Conservation (phyloP, 35 echinoderm and acorn worm genomes). For the Diadema setosum region DNA sequence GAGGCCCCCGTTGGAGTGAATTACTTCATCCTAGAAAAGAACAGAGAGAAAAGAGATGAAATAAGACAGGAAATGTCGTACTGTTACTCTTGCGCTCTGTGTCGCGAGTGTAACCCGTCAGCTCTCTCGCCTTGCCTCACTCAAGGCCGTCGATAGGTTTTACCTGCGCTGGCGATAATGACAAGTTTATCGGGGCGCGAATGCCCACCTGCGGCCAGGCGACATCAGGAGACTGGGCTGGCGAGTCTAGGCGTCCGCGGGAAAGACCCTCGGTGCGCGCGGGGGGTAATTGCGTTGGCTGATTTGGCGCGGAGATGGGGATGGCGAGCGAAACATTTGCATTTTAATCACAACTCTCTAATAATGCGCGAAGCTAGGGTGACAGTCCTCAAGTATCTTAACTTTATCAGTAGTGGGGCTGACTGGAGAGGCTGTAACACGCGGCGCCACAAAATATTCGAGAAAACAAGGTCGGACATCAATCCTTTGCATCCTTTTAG, state of each 20-base stretch:
- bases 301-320: background rate
- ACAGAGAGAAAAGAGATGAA: too few relatives aligned
- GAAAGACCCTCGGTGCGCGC: background rate
- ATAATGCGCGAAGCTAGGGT: slow-evolving; percentile 2
- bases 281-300: slow-evolving; percentile 8
- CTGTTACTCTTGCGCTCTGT: too few relatives aligned
- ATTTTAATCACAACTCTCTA: slow-evolving; percentile 26
- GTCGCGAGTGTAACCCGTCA: too few relatives aligned
- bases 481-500: too few relatives aligned
- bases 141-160: background rate
- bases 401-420: too few relatives aligned
- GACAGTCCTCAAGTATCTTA: background rate
- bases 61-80: too few relatives aligned
- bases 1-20: background rate
- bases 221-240: background rate
- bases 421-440: background rate
- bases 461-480: slow-evolving; percentile 5
- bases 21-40: background rate
- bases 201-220: background rate
- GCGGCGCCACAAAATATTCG: background rate
- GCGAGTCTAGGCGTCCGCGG: background rate
- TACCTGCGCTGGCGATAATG: background rate
- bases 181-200: background rate
- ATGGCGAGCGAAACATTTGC: slow-evolving; percentile 11
- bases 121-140: background rate